These are phyloP conservation scores for Abramis brama DNA, from an alignment of 2,113 vertebrate species.

Conservation along the genomic window DNA sequence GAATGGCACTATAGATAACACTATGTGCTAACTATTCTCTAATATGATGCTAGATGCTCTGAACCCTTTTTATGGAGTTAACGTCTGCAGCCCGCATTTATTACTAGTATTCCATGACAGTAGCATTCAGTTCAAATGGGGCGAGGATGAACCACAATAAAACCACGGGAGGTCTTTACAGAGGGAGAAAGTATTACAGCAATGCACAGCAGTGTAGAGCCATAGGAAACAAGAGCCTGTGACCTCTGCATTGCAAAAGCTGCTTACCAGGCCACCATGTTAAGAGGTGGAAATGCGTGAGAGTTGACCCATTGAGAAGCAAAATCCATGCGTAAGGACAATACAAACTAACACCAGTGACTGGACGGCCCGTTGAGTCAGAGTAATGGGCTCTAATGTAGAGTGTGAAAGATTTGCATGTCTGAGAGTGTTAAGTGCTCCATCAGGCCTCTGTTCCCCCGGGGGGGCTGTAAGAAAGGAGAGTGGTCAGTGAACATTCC, in stretches of 20 bases:
- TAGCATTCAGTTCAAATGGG: conserved; percentile 27
- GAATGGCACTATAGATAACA: no score
- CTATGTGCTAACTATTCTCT: no score
- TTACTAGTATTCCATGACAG: conserved; percentile 15
- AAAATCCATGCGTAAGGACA: conserved; percentile 48
- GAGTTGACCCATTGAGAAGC: conserved; percentile 53
- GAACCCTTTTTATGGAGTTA: not conserved
- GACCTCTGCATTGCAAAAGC: conserved; percentile 49
- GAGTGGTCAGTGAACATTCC: conserved; percentile 10
- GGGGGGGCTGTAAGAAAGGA: conserved; percentile 27
- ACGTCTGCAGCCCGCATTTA: not conserved
- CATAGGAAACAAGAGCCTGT: conserved; percentile 34
- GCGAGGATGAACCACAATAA: conserved; percentile 30
- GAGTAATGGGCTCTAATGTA: conserved; percentile 50
- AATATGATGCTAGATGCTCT: not conserved
- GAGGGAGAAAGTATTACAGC: conserved; percentile 19
- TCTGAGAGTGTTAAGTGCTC: conserved; percentile 57
- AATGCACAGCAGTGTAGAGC: conserved; percentile 1
- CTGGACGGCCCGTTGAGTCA: conserved; percentile 34
- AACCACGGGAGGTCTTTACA: conserved; percentile 32
- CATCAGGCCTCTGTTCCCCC: conserved; percentile 28
- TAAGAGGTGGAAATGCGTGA: conserved; percentile 54
- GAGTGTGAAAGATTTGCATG: conserved; percentile 57
- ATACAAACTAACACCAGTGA: conserved; percentile 45
- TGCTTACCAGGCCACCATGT: conserved; percentile 27